Conservation (phyloP, 2,797 vertebrate genomes). For the Sphenopsis melanotis region DNA sequence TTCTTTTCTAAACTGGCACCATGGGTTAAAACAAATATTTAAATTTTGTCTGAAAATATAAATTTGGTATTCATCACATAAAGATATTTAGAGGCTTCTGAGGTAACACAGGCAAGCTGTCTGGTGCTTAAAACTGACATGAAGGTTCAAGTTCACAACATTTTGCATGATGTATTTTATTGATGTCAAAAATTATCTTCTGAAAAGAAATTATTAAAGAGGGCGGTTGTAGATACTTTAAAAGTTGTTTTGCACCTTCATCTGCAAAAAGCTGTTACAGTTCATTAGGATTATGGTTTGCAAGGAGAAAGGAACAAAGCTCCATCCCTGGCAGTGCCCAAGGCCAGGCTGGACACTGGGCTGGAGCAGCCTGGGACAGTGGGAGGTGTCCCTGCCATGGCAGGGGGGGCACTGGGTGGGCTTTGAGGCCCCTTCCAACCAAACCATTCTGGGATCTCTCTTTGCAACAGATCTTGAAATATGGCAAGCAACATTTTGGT, state of each 20-base stretch:
- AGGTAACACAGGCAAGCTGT: background rate
- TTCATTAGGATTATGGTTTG: background rate
- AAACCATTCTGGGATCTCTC: background rate
- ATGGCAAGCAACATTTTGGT: background rate
- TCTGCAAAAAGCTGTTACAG: background rate
- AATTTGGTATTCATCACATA: background rate
- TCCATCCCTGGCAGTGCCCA: background rate
- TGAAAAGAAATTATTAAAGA: background rate
- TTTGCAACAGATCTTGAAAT: background rate
- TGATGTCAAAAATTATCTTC: background rate
- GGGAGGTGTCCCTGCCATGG: background rate
- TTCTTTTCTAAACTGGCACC: background rate
- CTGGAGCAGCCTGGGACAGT: background rate
- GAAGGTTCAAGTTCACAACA: background rate
- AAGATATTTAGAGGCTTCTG: background rate
- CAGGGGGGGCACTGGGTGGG: rapidly evolving
- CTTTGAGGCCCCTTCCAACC: background rate
- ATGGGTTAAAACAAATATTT: background rate
- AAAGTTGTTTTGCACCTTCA: background rate
- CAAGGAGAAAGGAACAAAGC: background rate
- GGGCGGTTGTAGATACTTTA: background rate
- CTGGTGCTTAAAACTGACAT: background rate
- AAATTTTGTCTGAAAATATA: background rate
- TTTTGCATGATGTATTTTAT: background rate
- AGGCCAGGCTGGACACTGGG: background rate